Conservation (phyloP, 1,140 invertebrate genomes). For the Brachionus manjavacas region DNA sequence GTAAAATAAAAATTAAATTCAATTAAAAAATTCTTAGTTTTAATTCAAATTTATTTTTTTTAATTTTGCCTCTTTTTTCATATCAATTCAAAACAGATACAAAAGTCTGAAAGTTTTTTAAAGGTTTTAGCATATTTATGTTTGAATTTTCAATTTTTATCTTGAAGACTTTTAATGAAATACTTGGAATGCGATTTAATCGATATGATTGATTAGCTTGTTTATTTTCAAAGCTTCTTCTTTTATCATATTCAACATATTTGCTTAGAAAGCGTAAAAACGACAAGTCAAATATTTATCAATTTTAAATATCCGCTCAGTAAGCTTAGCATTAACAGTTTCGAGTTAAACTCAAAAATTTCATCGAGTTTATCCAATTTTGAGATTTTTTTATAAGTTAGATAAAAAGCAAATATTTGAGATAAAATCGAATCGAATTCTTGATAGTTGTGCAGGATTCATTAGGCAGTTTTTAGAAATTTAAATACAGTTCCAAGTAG, state of each 20-base stretch:
- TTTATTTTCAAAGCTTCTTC: background rate
- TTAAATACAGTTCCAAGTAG: background rate
- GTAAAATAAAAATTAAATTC: background rate
- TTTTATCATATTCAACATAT: background rate
- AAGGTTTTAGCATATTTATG: background rate
- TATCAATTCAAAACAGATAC: background rate
- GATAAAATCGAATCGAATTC: background rate
- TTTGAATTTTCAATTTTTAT: background rate
- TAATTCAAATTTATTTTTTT: background rate
- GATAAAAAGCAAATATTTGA: background rate
- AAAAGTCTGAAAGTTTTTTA: background rate
- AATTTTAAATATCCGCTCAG: slow-evolving; percentile 23
- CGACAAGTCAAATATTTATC: slow-evolving; percentile 35
- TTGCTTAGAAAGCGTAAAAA: slow-evolving; percentile 31
- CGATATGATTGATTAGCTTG: background rate
- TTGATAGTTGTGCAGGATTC: background rate
- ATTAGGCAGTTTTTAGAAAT: background rate
- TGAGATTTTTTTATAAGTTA: background rate
- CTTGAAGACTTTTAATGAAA: background rate
- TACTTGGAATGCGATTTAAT: background rate
- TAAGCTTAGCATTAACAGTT: background rate
- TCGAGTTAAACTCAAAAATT: background rate
- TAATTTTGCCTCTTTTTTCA: background rate
- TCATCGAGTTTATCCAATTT: background rate
- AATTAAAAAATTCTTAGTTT: background rate